Percentiles rank a stretch among this genome's conserved stretches.
phyloP scores from a whole-genome alignment of 2,888 invertebrate genomes.

The Pollenia angustigena region DNA sequence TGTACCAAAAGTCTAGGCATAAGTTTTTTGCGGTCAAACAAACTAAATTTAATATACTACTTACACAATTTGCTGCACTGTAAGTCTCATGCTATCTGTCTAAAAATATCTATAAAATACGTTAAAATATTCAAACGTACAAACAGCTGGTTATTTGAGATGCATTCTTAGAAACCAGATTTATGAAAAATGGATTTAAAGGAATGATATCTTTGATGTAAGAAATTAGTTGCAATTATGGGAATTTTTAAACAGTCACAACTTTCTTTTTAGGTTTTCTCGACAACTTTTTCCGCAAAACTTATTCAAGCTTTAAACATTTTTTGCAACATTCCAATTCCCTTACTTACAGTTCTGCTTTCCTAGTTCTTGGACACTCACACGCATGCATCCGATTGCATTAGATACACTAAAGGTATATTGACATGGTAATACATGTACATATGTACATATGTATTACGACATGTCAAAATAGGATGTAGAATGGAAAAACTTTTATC shows the following conservation, averaged over 20 bases:
- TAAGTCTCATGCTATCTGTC: conserved; percentile 42
- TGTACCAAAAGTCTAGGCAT: conserved; percentile 38
- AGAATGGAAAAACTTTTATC: too few relatives aligned
- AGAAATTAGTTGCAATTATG: background rate
- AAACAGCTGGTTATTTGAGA: conserved; percentile 46
- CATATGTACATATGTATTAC: too few relatives aligned
- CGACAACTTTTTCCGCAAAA: too few relatives aligned
- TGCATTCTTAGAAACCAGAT: conserved; percentile 62
- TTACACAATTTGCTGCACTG: conserved; percentile 65
- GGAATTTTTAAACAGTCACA: background rate
- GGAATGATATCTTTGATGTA: conserved; percentile 12
- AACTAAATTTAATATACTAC: conserved; percentile 51
- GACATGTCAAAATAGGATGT: too few relatives aligned
- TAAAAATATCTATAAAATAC: conserved; percentile 67
- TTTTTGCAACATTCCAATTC: too few relatives aligned
- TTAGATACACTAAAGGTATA: too few relatives aligned
- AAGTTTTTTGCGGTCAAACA: conserved; percentile 67
- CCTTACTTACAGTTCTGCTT: too few relatives aligned
- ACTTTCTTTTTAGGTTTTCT: background rate
- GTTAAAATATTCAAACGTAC: background rate
- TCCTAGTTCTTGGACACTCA: too few relatives aligned
- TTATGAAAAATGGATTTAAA: conserved; percentile 5
- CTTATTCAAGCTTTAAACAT: too few relatives aligned
- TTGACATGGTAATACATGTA: too few relatives aligned
- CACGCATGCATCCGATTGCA: too few relatives aligned